Percentiles rank a stretch among this genome's conserved stretches.
Conservation (phyloP, 2,113 vertebrate genomes). For the Limnothrissa miodon region DNA sequence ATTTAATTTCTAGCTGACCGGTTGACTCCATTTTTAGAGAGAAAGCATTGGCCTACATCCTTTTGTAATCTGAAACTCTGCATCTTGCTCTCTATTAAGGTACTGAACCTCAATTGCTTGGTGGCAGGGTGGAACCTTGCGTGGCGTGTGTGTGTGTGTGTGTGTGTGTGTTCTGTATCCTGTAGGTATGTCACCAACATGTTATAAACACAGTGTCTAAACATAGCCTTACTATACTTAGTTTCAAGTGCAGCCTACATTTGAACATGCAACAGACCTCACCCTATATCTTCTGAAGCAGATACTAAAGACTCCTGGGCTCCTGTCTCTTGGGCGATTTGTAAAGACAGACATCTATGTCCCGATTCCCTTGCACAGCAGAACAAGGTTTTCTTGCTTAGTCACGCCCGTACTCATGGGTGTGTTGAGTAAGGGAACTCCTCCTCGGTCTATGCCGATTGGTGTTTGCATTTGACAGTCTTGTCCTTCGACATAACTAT, state of each 20-base stretch:
- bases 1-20: too few relatives aligned
- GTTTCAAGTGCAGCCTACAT: neutral
- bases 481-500: slow-evolving; percentile 50
- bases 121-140: too few relatives aligned
- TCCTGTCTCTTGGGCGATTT: neutral
- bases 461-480: slow-evolving; percentile 47
- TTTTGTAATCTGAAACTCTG: too few relatives aligned
- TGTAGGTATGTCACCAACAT: too few relatives aligned
- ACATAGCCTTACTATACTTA: neutral
- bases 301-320: neutral
- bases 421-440: slow-evolving; percentile 49
- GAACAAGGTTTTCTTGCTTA: slow-evolving; percentile 38
- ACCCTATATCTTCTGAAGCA: too few relatives aligned
- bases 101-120: too few relatives aligned
- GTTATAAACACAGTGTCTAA: too few relatives aligned
- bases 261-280: too few relatives aligned
- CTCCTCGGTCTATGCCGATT: slow-evolving; percentile 56
- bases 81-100: too few relatives aligned
- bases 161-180: neutral
- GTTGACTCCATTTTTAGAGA: too few relatives aligned
- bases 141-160: too few relatives aligned
- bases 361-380: neutral
- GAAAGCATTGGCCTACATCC: too few relatives aligned
- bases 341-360: slow-evolving; percentile 5
- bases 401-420: slow-evolving; percentile 54